Conservation (phyloP, 2,797 vertebrate species). For the Mionectes olivaceus region DNA sequence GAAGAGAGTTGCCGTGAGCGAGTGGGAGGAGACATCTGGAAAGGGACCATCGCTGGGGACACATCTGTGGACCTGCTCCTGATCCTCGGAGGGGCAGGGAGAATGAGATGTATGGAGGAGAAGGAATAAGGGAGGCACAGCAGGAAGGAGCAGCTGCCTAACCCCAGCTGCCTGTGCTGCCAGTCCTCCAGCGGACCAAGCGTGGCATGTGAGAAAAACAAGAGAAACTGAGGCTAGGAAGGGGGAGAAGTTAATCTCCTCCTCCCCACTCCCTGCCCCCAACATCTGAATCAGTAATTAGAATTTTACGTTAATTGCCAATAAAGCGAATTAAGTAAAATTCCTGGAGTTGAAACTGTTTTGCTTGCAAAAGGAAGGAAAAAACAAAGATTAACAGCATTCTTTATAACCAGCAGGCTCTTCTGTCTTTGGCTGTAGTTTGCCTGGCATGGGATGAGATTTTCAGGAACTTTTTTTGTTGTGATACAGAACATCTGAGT, state of each 20-base stretch:
- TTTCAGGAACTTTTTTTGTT: background rate
- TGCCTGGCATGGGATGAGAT: background rate
- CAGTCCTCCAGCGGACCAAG: background rate
- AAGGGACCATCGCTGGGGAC: background rate
- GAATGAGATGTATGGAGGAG: background rate
- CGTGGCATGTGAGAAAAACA: background rate
- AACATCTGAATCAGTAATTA: background rate
- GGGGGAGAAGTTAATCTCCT: background rate
- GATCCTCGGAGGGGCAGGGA: background rate
- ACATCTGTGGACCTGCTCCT: background rate
- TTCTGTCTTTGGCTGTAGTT: background rate
- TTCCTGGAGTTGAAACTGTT: background rate
- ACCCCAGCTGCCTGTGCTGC: background rate
- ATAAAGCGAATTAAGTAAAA: background rate
- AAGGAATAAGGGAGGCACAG: background rate
- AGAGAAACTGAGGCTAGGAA: background rate
- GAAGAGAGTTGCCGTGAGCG: fast-evolving
- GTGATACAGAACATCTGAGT: background rate
- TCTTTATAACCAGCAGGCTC: background rate
- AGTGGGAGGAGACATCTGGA: background rate
- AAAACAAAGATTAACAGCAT: background rate
- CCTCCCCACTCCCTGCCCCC: fast-evolving
- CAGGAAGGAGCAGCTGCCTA: background rate
- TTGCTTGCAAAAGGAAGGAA: background rate
- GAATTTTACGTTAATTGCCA: background rate